Evolutionary conservation across 1,140 invertebrate genomes (phyloP), one percentile per base, ranked within the genome.

Genomic region (Drosophila sulfurigaster): DNA sequence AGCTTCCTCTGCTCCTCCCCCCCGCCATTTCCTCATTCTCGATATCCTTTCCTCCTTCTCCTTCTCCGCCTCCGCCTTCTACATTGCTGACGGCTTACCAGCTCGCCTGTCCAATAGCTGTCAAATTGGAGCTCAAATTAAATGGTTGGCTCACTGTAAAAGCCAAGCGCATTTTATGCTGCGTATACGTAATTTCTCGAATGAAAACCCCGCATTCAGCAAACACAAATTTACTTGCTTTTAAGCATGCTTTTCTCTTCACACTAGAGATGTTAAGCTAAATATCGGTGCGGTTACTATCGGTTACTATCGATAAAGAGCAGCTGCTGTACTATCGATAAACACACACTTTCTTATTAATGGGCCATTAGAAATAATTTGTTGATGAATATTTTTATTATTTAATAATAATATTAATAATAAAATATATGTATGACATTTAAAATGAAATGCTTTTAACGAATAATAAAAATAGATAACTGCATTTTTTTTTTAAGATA

Each of bases 111-210:
- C 82, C 76, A 87, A 87, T 87, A 87, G 86, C 83, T 87, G 82
- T 87, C 83, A 87, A 82, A 87, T 82, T 82, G 67, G 43, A 69
- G 75, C 71, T 77, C 72, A 87, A 87, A 87, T 86, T 86, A 87
- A 86, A 86, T 73, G 65, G 35, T 3, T 38, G 62, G 52, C 41
- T 48, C 30, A 58, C 5, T 25, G 46, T 13, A 45, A 48, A 75
- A 75, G 64, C 48, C 49, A 16, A 49, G 32, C 56, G 16, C 20
- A 28, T 49, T 75, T 58, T 58, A 71, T 20, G 46, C 45, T 32
- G 54, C 73, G 67, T 75, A 75, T 70, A 70, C 73, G 59, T 41
- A 64, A 70, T 15, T 52, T 63, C 35, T 32, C 58, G 41, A 70
- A 58, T 63, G 51, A 69, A 59, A 59, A 64, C 56, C 56, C 45